Conservation (phyloP, 2,888 invertebrate species). For the Ischnus inquisitorius region DNA sequence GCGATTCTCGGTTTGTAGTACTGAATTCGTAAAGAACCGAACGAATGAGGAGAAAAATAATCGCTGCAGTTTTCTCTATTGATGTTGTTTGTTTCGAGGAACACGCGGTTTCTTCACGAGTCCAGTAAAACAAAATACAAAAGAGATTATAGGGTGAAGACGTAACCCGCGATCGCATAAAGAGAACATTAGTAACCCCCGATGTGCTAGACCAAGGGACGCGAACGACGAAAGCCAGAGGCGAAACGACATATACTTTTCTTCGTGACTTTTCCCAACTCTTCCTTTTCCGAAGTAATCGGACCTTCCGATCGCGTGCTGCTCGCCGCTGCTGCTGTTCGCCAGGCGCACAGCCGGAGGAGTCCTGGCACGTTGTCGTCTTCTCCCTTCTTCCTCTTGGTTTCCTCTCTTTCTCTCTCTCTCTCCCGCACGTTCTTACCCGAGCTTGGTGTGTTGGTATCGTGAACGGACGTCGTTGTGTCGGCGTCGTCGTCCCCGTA, state of each 20-base stretch:
- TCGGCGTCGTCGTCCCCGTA: constrained; percentile 48
- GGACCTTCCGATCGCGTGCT: constrained; percentile 65
- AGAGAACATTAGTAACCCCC: constrained; percentile 38
- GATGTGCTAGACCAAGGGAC: constrained; percentile 24
- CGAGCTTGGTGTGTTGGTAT: not conserved
- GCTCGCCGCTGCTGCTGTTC: not conserved
- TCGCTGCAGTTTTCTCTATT: not conserved
- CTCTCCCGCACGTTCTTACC: not conserved
- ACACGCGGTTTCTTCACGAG: constrained; percentile 6
- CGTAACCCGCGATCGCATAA: constrained; percentile 32
- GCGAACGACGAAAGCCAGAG: constrained; percentile 10
- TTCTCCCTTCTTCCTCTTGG: constrained; percentile 18
- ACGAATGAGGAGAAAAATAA: not conserved
- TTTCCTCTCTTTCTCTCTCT: not conserved
- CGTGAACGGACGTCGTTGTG: constrained; percentile 28
- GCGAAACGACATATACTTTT: constrained; percentile 50
- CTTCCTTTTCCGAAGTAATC: constrained; percentile 62
- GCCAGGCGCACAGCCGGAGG: constrained; percentile 33
- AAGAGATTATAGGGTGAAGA: constrained; percentile 11
- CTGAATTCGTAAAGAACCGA: not conserved
- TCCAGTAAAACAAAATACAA: not conserved
- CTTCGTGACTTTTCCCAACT: constrained; percentile 61
- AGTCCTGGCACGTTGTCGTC: constrained; percentile 49
- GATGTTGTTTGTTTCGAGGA: constrained; percentile 27
- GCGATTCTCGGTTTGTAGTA: constrained; percentile 24